A percentile compares a stretch with the other conserved stretches of the same genome.
phyloP scores from a whole-genome alignment of 2,888 invertebrate species.

The Lycaena phlaeas region DNA sequence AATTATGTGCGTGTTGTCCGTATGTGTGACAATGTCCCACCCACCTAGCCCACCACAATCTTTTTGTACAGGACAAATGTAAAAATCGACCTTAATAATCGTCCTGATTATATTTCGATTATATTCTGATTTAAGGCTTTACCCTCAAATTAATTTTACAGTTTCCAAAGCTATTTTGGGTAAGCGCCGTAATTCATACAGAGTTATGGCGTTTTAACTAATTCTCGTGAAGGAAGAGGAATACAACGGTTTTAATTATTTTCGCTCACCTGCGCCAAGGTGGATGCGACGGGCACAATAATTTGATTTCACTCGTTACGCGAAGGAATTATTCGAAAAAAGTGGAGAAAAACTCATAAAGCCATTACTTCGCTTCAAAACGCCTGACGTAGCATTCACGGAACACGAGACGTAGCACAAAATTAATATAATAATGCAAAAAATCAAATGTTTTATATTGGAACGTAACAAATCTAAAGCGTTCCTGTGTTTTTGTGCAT shows the following conservation, averaged over 20 bases:
- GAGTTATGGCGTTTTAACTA: constrained; percentile 1
- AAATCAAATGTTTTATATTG: constrained; percentile 12
- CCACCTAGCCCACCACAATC: too few species aligned
- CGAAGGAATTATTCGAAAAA: constrained; percentile 45
- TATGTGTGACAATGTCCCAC: too few species aligned
- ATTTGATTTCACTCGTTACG: constrained; percentile 50
- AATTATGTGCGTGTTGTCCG: too few species aligned
- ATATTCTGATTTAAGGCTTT: too few species aligned
- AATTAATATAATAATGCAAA: constrained; percentile 36
- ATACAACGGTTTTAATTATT: constrained; percentile 31
- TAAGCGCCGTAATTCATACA: too few species aligned
- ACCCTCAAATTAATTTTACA: too few species aligned
- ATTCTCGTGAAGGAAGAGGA: constrained; percentile 14
- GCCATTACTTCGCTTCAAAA: constrained; percentile 44
- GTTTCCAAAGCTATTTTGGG: constrained; percentile 8
- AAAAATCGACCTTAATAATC: too few species aligned
- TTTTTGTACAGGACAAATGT: too few species aligned
- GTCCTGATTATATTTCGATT: too few species aligned
- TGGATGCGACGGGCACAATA: constrained; percentile 35
- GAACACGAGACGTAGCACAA: constrained; percentile 33
- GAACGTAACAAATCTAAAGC: not conserved
- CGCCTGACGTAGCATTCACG: constrained; percentile 41
- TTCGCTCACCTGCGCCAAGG: constrained; percentile 31
- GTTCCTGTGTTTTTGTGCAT: too few species aligned
- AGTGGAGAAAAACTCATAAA: constrained; percentile 48